Evolutionary conservation across 2,113 vertebrate genomes (phyloP).

Genomic region (Rhadina sibilatrix): DNA sequence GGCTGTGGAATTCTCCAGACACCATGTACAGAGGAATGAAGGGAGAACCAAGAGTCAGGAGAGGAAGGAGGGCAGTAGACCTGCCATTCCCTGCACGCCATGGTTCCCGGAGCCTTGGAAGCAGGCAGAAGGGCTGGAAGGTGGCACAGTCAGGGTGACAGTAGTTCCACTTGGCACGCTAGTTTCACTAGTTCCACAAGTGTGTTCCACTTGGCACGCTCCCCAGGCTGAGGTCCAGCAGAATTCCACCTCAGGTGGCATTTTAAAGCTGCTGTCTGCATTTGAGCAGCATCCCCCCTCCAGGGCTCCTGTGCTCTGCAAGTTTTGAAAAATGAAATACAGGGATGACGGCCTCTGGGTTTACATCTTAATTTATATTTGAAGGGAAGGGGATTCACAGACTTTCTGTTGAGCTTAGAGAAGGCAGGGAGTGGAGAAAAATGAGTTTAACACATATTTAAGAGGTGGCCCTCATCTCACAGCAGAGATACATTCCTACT

Average conservation of each 20-base stretch:
- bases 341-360: not conserved
- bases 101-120: not conserved
- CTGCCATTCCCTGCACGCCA: not conserved
- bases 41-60: not conserved
- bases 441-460: fast-evolving
- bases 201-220: not conserved
- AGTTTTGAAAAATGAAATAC: not conserved
- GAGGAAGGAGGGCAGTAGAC: not conserved
- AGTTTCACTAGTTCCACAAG: not conserved
- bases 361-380: not conserved
- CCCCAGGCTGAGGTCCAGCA: not conserved
- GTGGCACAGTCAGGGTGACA: not conserved
- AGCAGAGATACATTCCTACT: not conserved
- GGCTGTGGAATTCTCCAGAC: not conserved
- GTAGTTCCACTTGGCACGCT: not conserved
- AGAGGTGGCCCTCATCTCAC: not conserved
- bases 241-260: not conserved
- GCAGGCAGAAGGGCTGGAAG: not conserved
- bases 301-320: not conserved
- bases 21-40: fast-evolving
- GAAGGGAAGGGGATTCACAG: not conserved
- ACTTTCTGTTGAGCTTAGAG: not conserved
- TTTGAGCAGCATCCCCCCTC: not conserved
- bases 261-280: not conserved
- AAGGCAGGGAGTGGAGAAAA: not conserved